These are phyloP conservation scores for Diabrotica balteata DNA, from an alignment of 2,888 invertebrate species.

Conservation along the genomic window DNA sequence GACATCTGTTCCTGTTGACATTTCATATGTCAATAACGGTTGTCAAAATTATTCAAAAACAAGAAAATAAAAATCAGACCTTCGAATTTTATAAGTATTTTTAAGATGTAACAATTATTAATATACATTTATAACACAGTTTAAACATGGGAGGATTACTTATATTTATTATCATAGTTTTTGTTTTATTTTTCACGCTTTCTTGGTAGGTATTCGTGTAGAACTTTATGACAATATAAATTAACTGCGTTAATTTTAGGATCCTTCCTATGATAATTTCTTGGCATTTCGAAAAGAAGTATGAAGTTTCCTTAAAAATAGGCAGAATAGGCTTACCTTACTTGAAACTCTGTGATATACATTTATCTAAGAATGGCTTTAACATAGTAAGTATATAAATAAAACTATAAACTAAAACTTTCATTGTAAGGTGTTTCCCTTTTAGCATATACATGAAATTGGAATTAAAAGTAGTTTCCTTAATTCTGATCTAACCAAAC, in stretches of 20 bases:
- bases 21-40: neutral
- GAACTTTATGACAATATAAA: neutral
- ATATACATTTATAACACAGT: neutral
- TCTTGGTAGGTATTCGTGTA: slow-evolving; percentile 37
- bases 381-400: slow-evolving; percentile 48
- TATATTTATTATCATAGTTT: slow-evolving; percentile 40
- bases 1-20: neutral
- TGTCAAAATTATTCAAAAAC: slow-evolving; percentile 1
- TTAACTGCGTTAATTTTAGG: slow-evolving; percentile 62
- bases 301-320: slow-evolving; percentile 79
- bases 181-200: slow-evolving; percentile 40
- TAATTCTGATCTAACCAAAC: slow-evolving; percentile 86
- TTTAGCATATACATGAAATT: slow-evolving; percentile 84
- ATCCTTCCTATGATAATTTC: slow-evolving; percentile 78
- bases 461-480: slow-evolving; percentile 86
- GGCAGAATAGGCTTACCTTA: slow-evolving; percentile 84
- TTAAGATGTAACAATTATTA: neutral
- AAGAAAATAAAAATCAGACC: neutral
- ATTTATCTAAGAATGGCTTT: slow-evolving; percentile 77
- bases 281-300: slow-evolving; percentile 82
- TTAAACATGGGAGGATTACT: slow-evolving; percentile 44
- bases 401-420: too few species aligned
- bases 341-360: slow-evolving; percentile 80
- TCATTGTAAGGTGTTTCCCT: slow-evolving; percentile 55
- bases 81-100: neutral